These are phyloP conservation scores for Eristalis intricaria DNA, from an alignment of 2,888 invertebrate genomes.

Conservation along the genomic window DNA sequence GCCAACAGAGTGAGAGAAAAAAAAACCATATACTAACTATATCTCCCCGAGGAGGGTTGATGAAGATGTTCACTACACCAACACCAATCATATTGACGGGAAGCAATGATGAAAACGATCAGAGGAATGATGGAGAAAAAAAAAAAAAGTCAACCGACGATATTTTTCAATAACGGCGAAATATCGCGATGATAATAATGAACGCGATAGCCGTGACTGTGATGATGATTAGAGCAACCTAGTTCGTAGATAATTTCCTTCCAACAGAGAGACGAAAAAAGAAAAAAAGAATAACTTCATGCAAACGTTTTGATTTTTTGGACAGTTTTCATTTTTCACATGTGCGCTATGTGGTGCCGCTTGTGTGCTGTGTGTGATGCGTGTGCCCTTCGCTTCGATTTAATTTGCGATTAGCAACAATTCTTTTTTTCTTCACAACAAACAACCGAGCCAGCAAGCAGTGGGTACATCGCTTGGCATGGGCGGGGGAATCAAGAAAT, in stretches of 20 bases:
- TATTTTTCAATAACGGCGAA: conserved; percentile 43
- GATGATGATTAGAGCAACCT: conserved; percentile 30
- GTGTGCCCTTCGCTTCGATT: conserved; percentile 60
- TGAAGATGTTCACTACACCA: conserved; percentile 2
- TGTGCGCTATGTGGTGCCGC: conserved; percentile 27
- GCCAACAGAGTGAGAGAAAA: not conserved
- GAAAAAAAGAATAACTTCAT: too few relatives aligned
- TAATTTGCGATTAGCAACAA: conserved; percentile 61
- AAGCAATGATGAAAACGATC: not conserved
- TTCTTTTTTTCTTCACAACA: conserved; percentile 19
- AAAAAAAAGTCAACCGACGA: conserved; percentile 4
- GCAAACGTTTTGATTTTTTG: not conserved
- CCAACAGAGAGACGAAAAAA: not conserved
- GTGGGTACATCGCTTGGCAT: not conserved
- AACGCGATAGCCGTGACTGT: conserved; percentile 37
- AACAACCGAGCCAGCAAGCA: conserved; percentile 12
- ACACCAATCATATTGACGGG: not conserved
- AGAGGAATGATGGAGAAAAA: not conserved
- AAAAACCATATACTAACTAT: not conserved
- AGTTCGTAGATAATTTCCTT: conserved; percentile 1
- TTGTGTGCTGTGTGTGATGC: conserved; percentile 12
- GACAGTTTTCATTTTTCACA: conserved; percentile 8
- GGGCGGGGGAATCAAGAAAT: not conserved
- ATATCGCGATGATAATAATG: conserved; percentile 30
- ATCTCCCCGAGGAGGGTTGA: not conserved